A percentile compares a stretch with the other conserved stretches of the same genome.
Evolutionary conservation across 2,113 vertebrate species (phyloP).

Genomic region (Notiomystis cincta): DNA sequence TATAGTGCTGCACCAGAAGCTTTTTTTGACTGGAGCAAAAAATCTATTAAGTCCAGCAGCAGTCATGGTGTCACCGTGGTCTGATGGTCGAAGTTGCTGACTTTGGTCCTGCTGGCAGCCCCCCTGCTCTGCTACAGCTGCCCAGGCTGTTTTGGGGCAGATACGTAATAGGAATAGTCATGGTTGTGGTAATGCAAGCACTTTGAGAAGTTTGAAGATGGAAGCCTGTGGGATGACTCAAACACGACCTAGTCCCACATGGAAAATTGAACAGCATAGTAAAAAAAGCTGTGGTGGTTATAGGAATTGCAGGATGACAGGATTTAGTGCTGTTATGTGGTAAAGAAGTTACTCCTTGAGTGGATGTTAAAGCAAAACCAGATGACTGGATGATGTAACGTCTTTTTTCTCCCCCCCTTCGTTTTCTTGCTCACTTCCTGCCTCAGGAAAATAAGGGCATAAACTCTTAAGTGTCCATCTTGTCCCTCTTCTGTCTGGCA

Average conservation of each 20-base stretch:
- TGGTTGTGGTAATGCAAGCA: not conserved
- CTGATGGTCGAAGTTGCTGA: not conserved
- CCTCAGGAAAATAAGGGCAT: not conserved
- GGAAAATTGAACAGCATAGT: conserved; percentile 47
- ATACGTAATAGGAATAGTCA: not conserved
- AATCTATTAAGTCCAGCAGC: not conserved
- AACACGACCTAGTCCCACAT: not conserved
- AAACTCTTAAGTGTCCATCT: not conserved
- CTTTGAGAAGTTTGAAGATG: conserved; percentile 3
- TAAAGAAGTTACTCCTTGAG: conserved; percentile 47
- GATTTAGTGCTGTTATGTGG: conserved; percentile 52
- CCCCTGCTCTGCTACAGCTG: not conserved
- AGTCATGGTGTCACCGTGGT: not conserved
- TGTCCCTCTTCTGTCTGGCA: not conserved
- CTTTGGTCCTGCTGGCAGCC: not conserved
- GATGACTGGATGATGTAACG: conserved; percentile 51
- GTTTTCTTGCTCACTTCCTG: conserved; percentile 8
- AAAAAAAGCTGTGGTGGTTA: conserved; percentile 27
- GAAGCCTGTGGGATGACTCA: conserved; percentile 47
- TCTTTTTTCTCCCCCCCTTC: not conserved
- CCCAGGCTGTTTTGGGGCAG: not conserved
- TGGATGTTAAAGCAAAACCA: conserved; percentile 57
- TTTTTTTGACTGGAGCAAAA: not conserved
- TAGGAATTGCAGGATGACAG: conserved; percentile 15
- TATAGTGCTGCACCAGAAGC: not conserved